Evolutionary conservation across 2,797 vertebrate genomes (phyloP).

Genomic region (Echeneis naucrates): DNA sequence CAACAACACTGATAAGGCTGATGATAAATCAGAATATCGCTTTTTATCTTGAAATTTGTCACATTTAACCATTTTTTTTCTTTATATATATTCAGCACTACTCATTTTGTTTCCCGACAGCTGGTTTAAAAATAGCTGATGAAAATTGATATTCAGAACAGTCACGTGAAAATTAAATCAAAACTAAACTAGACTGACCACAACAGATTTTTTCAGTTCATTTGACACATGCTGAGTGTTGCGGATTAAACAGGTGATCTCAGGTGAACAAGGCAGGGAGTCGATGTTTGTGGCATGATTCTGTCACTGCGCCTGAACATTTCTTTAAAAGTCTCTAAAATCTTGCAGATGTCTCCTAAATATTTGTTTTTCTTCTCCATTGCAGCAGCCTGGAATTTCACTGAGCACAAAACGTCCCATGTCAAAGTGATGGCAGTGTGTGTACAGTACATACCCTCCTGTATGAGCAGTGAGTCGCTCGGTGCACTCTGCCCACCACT

Average conservation of each 20-base stretch:
- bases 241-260: neutral
- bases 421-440: no score
- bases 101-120: neutral
- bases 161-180: neutral
- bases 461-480: no score
- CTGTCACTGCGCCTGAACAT: neutral
- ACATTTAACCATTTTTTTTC: neutral
- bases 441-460: no score
- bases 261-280: neutral
- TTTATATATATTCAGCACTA: neutral
- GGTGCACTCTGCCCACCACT: no score
- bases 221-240: neutral
- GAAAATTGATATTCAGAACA: neutral
- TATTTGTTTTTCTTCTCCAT: no score
- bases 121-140: no score
- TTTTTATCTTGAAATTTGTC: neutral
- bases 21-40: neutral
- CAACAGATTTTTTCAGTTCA: neutral
- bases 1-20: neutral
- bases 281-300: constrained; percentile 2
- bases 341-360: neutral
- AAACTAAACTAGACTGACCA: constrained; percentile 8
- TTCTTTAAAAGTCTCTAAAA: no score
- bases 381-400: neutral
- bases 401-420: neutral